These are phyloP conservation scores for Morpho deidamia DNA, from an alignment of 2,888 invertebrate genomes.

Conservation along the genomic window DNA sequence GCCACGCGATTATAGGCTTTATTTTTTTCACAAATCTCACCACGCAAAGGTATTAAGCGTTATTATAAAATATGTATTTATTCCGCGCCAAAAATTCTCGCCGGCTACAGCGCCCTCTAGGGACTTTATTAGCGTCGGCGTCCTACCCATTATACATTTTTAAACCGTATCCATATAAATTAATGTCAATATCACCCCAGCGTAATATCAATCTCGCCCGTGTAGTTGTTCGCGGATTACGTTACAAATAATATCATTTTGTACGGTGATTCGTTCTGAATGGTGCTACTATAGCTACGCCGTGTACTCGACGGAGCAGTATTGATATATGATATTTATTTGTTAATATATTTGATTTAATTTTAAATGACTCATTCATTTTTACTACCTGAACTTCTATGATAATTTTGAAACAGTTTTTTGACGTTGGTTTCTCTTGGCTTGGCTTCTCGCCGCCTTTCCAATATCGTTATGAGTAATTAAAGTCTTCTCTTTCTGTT, in stretches of 20 bases:
- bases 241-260: slow-evolving; percentile 78
- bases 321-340: slow-evolving; percentile 36
- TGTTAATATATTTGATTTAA: too few relatives aligned
- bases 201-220: slow-evolving; percentile 70
- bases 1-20: too few relatives aligned
- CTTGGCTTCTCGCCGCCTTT: too few relatives aligned
- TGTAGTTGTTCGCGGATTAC: slow-evolving; percentile 76
- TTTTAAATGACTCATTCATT: too few relatives aligned
- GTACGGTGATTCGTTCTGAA: slow-evolving; percentile 77
- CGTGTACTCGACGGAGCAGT: slow-evolving; percentile 24
- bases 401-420: too few relatives aligned
- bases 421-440: too few relatives aligned
- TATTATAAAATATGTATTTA: slow-evolving; percentile 33
- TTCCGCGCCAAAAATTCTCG: slow-evolving; percentile 44
- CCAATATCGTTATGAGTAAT: too few relatives aligned
- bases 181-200: slow-evolving; percentile 75
- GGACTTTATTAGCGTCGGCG: slow-evolving; percentile 69
- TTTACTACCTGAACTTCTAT: too few relatives aligned
- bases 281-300: slow-evolving; percentile 55
- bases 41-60: neutral
- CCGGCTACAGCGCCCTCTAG: slow-evolving; percentile 38
- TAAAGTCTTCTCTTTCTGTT: too few relatives aligned
- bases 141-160: slow-evolving; percentile 75
- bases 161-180: slow-evolving; percentile 78
- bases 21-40: too few relatives aligned